Evolutionary conservation across 2,888 invertebrate species (phyloP).

Genomic region (Tetragonula carbonaria): DNA sequence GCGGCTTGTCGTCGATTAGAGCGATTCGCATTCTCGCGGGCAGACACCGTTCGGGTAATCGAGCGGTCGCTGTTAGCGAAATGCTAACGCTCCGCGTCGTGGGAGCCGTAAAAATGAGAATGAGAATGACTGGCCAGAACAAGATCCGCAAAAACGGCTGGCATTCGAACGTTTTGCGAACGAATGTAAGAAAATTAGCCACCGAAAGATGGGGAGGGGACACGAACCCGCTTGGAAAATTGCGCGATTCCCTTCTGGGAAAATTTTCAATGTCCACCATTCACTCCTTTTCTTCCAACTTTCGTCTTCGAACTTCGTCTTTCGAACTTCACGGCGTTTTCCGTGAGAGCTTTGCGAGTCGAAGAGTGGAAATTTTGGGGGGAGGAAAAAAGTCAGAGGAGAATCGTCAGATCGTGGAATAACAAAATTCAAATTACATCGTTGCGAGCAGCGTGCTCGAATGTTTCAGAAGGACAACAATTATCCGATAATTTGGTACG

Average conservation of each 20-base stretch:
- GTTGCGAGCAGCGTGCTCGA: too few species aligned
- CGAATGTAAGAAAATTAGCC: not conserved
- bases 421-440: too few species aligned
- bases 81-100: not conserved
- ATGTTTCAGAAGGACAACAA: too few species aligned
- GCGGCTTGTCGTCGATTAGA: slow-evolving; percentile 1
- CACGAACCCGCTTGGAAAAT: not conserved
- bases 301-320: not conserved
- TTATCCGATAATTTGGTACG: too few species aligned
- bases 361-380: too few species aligned
- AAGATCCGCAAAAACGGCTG: not conserved
- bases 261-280: not conserved
- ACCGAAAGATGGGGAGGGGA: not conserved
- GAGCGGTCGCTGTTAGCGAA: not conserved
- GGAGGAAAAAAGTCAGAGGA: too few species aligned
- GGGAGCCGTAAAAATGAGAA: not conserved
- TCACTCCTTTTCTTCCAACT: not conserved
- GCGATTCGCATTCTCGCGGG: not conserved
- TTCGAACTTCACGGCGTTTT: not conserved
- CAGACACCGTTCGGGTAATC: not conserved
- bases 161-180: not conserved
- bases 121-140: not conserved
- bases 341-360: too few species aligned
- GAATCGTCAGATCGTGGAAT: too few species aligned
- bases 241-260: not conserved